phyloP scores from a whole-genome alignment of 2,888 invertebrate species.

The Sarcophaga carnaria region DNA sequence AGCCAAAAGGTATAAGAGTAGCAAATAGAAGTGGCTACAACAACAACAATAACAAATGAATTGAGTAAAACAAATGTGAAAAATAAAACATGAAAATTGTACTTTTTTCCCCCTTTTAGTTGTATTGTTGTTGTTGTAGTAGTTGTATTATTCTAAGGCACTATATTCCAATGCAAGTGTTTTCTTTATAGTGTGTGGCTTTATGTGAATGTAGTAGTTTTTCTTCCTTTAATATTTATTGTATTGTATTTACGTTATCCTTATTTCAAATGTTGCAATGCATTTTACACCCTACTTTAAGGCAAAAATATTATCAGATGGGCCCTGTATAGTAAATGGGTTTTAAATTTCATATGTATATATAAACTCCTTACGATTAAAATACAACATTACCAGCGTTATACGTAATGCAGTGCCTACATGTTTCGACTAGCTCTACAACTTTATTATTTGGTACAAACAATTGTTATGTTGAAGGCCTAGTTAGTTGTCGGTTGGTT shows the following conservation, averaged over 20 bases:
- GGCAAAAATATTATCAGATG: background rate
- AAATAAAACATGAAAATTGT: constrained; percentile 41
- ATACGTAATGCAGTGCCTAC: no score
- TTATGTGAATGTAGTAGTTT: background rate
- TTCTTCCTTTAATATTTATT: constrained; percentile 38
- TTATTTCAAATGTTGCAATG: background rate
- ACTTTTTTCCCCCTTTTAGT: constrained; percentile 30
- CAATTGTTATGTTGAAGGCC: no score
- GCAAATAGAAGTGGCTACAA: background rate
- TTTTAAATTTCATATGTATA: background rate
- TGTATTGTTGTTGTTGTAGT: constrained; percentile 37
- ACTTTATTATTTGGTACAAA: no score
- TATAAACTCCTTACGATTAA: no score
- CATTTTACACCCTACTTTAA: no score
- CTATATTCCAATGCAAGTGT: background rate
- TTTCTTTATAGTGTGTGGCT: constrained; percentile 18
- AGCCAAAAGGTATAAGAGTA: background rate
- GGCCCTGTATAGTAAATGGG: background rate
- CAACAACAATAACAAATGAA: constrained; percentile 9
- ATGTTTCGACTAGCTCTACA: no score
- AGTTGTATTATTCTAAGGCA: constrained; percentile 16
- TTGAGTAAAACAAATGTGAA: constrained; percentile 44
- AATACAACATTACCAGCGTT: no score
- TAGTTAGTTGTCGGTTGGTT: no score
- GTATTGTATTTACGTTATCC: constrained; percentile 27